phyloP scores from a whole-genome alignment of 2,797 vertebrate species.

The Poeciliopsis paucimaculata region DNA sequence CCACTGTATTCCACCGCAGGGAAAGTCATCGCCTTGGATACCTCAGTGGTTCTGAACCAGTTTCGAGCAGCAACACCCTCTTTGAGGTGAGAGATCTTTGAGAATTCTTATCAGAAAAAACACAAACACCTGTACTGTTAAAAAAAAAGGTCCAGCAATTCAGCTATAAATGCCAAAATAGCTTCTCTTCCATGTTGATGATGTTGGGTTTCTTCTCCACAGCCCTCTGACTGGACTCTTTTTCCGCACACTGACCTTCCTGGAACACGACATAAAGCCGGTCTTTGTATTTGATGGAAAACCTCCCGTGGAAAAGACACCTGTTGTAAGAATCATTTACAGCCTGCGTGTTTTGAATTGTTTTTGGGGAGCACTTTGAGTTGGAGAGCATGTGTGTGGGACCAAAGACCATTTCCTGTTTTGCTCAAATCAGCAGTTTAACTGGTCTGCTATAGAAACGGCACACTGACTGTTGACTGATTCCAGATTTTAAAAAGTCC shows the following conservation, averaged over 20 bases:
- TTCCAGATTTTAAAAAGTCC: not conserved
- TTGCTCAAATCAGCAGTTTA: not conserved
- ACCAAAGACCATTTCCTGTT: not conserved
- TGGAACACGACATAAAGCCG: constrained; percentile 85
- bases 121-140: not conserved
- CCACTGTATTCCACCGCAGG: constrained; percentile 60
- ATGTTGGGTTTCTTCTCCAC: constrained; percentile 19
- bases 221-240: constrained; percentile 83
- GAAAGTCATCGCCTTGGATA: constrained; percentile 82
- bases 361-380: not conserved
- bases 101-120: not conserved
- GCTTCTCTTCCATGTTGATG: not conserved
- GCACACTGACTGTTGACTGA: not conserved
- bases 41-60: constrained; percentile 83
- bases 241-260: constrained; percentile 83
- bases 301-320: constrained; percentile 80
- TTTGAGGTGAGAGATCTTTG: constrained; percentile 65
- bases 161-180: not conserved
- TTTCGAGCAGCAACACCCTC: constrained; percentile 75
- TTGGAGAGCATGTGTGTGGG: not conserved
- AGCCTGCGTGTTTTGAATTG: not conserved
- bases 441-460: not conserved
- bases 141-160: not conserved
- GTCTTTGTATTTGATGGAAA: constrained; percentile 86
- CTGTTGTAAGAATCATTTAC: constrained; percentile 74